phyloP scores from a whole-genome alignment of 1,140 invertebrate species.

The Hylyphantes graminicola region DNA sequence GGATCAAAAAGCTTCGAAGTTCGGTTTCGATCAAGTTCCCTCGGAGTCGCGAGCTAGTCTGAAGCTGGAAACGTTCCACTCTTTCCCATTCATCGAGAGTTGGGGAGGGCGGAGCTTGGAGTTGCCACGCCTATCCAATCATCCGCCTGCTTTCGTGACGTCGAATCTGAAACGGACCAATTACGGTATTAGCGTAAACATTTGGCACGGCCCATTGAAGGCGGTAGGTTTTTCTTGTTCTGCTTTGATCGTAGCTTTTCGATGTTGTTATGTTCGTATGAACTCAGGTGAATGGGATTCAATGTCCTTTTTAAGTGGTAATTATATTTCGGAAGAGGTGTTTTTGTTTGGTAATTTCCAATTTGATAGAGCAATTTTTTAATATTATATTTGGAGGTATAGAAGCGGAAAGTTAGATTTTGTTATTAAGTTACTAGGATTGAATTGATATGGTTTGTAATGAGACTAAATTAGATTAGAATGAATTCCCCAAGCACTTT shows the following conservation, averaged over 20 bases:
- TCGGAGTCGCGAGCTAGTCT: neutral
- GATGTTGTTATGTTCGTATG: neutral
- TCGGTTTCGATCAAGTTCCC: neutral
- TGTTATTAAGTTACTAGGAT: no score
- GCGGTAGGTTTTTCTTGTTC: constrained; percentile 39
- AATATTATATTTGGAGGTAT: no score
- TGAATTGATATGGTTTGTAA: no score
- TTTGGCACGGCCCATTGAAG: constrained; percentile 46
- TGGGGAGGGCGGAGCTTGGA: neutral
- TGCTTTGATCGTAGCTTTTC: neutral
- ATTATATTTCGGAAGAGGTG: neutral
- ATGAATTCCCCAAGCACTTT: no score
- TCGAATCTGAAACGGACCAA: constrained; percentile 35
- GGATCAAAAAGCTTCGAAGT: neutral
- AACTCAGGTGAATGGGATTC: constrained; percentile 34
- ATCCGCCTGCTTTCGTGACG: constrained; percentile 3
- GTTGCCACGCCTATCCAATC: constrained; percentile 25
- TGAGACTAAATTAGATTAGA: no score
- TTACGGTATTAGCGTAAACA: neutral
- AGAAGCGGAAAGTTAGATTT: no score
- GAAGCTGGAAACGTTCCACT: neutral
- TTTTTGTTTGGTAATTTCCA: neutral
- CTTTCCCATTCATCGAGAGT: neutral
- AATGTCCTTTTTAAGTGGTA: constrained; percentile 14
- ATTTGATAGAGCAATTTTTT: no score